Percentiles rank a stretch among this genome's conserved stretches.
Evolutionary conservation across 2,888 invertebrate genomes (phyloP).

Genomic region (Metacarcinus magister): DNA sequence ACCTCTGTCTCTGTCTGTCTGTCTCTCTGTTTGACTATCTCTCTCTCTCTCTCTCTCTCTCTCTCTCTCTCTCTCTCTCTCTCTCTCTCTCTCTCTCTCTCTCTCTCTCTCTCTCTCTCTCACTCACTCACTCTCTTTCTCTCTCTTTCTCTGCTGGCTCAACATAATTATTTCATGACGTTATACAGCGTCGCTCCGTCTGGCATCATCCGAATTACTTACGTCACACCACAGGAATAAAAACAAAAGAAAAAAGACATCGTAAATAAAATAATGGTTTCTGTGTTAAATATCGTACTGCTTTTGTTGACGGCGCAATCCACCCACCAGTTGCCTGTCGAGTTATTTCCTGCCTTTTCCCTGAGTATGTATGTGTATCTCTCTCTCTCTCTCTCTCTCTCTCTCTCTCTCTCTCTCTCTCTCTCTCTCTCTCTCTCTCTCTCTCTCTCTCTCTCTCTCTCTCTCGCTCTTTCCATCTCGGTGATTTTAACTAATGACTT

Average conservation of each 20-base stretch:
- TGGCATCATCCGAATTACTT: not conserved
- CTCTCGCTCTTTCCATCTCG: not conserved
- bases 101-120: slow-evolving; percentile 58
- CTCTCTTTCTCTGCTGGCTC: slow-evolving; percentile 9
- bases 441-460: not conserved
- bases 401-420: too few species aligned
- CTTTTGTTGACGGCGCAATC: not conserved
- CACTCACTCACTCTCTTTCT: slow-evolving; percentile 34
- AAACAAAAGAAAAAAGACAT: not conserved
- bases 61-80: slow-evolving; percentile 47
- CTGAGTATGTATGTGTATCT: not conserved
- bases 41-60: not conserved
- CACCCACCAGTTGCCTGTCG: not conserved
- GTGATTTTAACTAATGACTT: not conserved
- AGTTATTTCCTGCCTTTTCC: not conserved
- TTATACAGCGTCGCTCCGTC: not conserved
- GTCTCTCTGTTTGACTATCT: too few species aligned
- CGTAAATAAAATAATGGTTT: not conserved
- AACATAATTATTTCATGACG: not conserved
- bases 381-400: not conserved
- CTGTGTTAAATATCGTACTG: not conserved
- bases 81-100: slow-evolving; percentile 44
- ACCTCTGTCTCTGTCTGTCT: too few species aligned
- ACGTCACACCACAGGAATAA: not conserved
- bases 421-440: too few species aligned